Evolutionary conservation across 2,888 invertebrate genomes (phyloP).

Genomic region (Dastarcus helophoroides): DNA sequence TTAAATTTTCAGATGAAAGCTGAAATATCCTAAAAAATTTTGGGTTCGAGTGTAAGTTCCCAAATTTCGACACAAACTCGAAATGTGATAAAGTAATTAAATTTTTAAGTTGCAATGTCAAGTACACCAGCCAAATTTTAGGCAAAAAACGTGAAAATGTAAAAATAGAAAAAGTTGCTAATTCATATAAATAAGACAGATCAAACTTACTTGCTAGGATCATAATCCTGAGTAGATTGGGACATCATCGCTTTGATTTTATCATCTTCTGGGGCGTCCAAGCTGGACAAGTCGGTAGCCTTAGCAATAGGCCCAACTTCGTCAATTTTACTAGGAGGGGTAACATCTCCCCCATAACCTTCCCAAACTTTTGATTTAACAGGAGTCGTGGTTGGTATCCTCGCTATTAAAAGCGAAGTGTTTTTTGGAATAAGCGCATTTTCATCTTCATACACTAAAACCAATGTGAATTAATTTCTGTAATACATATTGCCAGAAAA

Average conservation of each 20-base stretch:
- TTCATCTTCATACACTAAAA: conserved; percentile 83
- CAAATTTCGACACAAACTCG: too few relatives aligned
- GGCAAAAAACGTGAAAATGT: background rate
- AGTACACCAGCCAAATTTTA: too few relatives aligned
- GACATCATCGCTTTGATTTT: conserved; percentile 97
- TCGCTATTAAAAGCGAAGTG: conserved; percentile 87
- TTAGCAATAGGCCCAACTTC: conserved; percentile 45
- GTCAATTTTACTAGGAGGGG: conserved; percentile 32
- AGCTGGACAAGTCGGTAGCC: conserved; percentile 72
- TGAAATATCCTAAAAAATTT: too few relatives aligned
- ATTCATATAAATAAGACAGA: conserved; percentile 1
- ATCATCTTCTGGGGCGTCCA: conserved; percentile 93
- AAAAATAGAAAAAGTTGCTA: background rate
- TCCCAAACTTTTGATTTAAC: conserved; percentile 61
- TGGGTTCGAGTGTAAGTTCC: too few relatives aligned
- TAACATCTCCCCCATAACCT: conserved; percentile 40
- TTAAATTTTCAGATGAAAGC: too few relatives aligned
- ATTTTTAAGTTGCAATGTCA: too few relatives aligned
- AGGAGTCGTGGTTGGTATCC: conserved; percentile 76
- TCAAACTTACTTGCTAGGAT: conserved; percentile 81
- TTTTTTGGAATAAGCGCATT: conserved; percentile 91
- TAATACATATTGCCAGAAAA: background rate
- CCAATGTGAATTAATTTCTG: background rate
- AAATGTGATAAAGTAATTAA: background rate
- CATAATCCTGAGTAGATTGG: conserved; percentile 94